Evolutionary conservation across 2,797 vertebrate species (phyloP), one percentile per base, ranked within the genome.

Genomic region (Aulostomus chinensis): DNA sequence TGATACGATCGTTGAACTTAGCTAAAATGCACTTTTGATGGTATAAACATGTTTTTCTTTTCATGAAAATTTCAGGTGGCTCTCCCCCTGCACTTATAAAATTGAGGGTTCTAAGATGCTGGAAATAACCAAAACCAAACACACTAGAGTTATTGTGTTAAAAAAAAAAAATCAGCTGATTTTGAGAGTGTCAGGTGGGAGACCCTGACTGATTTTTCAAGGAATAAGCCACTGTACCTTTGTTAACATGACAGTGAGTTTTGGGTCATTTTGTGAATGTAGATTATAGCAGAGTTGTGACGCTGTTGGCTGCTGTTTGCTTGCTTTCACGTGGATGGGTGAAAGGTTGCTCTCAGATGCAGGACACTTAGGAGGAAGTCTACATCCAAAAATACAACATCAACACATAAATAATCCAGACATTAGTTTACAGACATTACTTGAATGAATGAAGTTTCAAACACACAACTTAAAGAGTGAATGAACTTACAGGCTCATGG

Each of bases 181-280:
- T 39, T 6, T 15, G n/a, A n/a, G n/a, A n/a, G n/a, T 28, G 18
- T 24, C 14, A 10, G 3, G 9, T 10, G 9, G 10, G 9, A 2
- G 9, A 29, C 1, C 21, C 4, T n/a, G 9, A 10, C 11, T 10
- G 4, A n/a, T 29, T 29, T 10, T 7, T 11, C 11, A 2, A 10
- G 24, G 4, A 45, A 15, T 28, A 17, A 18, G 25, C 18, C 3
- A 47, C 15, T 21, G 25, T 80, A 93, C 91, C 90, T 75, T 48
- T 12, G 88, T 86, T 59, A 93, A 81, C 78, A 90, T 81, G 55
- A 89, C 76, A 0, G 85, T 87, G 43, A 93, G 78, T 10, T 53
- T n/a, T 7, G 86, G 85, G 53, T 93, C 89, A 41, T 81, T 60
- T 25, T 42, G 70, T 33, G 58, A 85, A 26, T 72, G 43, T 29